Conservation (phyloP, 2,113 vertebrate species). For the Pterocles burchelli region DNA sequence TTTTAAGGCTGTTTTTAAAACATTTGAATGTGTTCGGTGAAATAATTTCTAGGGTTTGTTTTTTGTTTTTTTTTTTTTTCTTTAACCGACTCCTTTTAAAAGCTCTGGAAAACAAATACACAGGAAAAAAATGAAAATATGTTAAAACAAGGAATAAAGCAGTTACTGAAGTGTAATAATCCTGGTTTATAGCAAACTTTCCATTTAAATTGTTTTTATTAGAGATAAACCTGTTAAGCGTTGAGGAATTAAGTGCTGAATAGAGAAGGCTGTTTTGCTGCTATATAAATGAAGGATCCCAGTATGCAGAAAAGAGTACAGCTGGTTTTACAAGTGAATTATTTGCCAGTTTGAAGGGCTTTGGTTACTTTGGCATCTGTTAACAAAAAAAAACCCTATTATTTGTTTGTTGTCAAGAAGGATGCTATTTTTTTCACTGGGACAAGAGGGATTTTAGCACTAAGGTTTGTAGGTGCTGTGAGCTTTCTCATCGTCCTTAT, state of each 20-base stretch:
- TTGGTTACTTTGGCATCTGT: not conserved
- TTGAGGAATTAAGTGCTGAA: slow-evolving; percentile 49
- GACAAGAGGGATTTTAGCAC: not conserved
- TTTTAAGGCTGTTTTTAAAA: slow-evolving; percentile 34
- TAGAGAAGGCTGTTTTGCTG: not conserved
- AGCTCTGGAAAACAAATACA: slow-evolving; percentile 8
- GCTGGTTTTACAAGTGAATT: not conserved
- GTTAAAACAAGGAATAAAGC: slow-evolving; percentile 53
- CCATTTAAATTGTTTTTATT: slow-evolving; percentile 66
- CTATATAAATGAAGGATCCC: slow-evolving; percentile 14
- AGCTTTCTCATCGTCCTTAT: slow-evolving; percentile 7
- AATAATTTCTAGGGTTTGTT: not conserved
- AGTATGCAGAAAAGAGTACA: not conserved
- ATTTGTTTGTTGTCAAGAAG: not conserved
- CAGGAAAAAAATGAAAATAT: slow-evolving; percentile 37
- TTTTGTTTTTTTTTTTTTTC: not conserved
- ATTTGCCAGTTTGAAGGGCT: not conserved
- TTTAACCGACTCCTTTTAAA: not conserved
- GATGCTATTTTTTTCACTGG: not conserved
- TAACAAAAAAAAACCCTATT: not conserved
- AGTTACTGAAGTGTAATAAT: slow-evolving; percentile 58
- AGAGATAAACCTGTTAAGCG: slow-evolving; percentile 57
- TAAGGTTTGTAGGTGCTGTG: not conserved
- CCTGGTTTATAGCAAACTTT: slow-evolving; percentile 54
- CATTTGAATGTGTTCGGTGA: not conserved